These are phyloP conservation scores for Halichoerus grypus DNA, from an alignment of 2,113 vertebrate species.

Conservation along the genomic window DNA sequence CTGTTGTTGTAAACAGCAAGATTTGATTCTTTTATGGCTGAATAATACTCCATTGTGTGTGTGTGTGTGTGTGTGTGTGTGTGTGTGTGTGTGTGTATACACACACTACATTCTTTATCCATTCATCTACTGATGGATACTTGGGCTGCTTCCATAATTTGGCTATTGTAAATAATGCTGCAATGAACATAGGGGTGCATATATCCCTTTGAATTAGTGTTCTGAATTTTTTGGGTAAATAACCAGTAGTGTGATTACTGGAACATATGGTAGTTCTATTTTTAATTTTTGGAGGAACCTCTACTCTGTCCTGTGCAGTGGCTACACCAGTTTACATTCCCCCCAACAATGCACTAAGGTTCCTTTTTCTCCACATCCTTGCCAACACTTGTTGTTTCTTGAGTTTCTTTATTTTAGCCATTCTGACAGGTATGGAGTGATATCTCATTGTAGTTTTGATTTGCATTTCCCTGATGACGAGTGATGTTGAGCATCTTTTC, in stretches of 20 bases:
- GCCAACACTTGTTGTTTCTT: background rate
- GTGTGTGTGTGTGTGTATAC: too few relatives aligned
- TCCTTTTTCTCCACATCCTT: background rate
- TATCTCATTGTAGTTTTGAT: background rate
- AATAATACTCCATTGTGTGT: background rate
- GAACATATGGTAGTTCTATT: background rate
- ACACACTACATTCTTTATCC: too few relatives aligned
- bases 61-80: too few relatives aligned
- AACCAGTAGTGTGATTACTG: background rate
- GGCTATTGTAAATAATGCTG: background rate
- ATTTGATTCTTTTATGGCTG: background rate
- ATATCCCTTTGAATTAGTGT: background rate
- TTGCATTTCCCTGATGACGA: background rate
- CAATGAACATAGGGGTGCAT: background rate
- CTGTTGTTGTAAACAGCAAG: background rate
- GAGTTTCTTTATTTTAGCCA: background rate
- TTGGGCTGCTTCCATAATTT: too few relatives aligned
- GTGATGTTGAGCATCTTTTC: background rate
- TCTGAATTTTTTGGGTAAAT: background rate
- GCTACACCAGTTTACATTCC: background rate
- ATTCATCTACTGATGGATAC: too few relatives aligned
- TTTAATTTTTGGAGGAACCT: background rate
- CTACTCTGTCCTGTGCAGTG: background rate
- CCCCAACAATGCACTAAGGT: background rate
- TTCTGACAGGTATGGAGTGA: background rate